Base-by-base conservation (phyloP, 2,888 invertebrate species). In the Graphium colonna region DNA sequence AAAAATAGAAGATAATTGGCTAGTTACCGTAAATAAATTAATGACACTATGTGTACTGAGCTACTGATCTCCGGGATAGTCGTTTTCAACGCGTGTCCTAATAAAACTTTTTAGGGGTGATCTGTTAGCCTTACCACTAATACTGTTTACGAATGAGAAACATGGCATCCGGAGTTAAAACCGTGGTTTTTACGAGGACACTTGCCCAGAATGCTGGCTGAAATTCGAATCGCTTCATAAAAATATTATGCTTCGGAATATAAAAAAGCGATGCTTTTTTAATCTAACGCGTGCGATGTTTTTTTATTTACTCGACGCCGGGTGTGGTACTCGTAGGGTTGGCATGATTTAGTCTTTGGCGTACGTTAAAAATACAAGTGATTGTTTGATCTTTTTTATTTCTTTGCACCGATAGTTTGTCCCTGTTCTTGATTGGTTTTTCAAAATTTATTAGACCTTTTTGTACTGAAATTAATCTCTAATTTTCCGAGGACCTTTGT, bases 241-340 rank as follows among this genome's bases (percentile, higher is more conserved):
- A 49, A 51, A 51, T 51, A 44, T 44, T 51, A 44, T 39, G 38
- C 38, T 33, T n/a, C 21, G 13, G 17, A n/a, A 39, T 38, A 51
- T 38, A 38, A 44, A 44, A 38, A 43, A 15, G 28, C 1, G 9
- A 10, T 28, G 18, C 16, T 47, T 50, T 43, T 33, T 51, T 36
- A 16, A 51, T 51, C 38, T 44, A 28, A 50, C 42, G 21, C 33
- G 26, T 13, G 26, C 21, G 10, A n/a, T 51, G 50, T 43, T 43
- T 38, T 46, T 51, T 43, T 43, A 43, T 51, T 43, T 43, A 26
- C n/a, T 7, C 41, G 43, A 36, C 41, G 21, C 21, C 26, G 21
- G 38, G 21, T 38, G 50, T 16, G 43, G 36, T 13, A 17, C 18
- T 8, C 1, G 8, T n/a, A 46, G 42, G 43, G 42, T 9, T 51